A percentile compares a stretch with the other conserved stretches of the same genome.
phyloP scores from a whole-genome alignment of 1,140 invertebrate genomes.

The Nasonia giraulti region DNA sequence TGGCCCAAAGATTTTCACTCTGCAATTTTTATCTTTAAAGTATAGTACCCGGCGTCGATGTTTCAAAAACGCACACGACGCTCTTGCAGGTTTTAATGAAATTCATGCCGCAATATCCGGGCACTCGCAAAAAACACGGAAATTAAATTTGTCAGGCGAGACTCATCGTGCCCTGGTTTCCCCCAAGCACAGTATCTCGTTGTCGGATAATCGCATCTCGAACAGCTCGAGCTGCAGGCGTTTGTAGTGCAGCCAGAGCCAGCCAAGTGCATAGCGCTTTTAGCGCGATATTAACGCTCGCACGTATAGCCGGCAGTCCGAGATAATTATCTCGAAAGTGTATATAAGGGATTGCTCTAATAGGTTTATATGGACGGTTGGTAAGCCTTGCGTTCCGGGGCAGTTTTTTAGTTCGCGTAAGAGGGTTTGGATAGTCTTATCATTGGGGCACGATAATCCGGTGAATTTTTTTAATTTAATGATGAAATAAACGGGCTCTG shows the following conservation, averaged over 20 bases:
- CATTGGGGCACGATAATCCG: too few relatives aligned
- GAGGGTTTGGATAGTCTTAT: not conserved
- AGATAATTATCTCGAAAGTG: conserved; percentile 13
- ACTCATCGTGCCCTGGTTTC: not conserved
- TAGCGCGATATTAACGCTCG: conserved; percentile 9
- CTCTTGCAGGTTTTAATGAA: too few relatives aligned
- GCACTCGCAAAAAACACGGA: not conserved
- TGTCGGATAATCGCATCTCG: not conserved
- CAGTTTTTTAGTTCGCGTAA: not conserved
- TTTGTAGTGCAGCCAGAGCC: conserved; percentile 1
- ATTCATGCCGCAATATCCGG: too few relatives aligned
- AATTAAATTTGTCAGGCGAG: not conserved
- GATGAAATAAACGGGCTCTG: too few relatives aligned
- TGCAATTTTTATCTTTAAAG: too few relatives aligned
- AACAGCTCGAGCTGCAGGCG: not conserved
- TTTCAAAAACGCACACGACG: too few relatives aligned
- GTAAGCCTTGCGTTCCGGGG: not conserved
- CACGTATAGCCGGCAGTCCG: not conserved
- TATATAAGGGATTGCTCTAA: conserved; percentile 37
- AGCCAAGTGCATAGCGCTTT: conserved; percentile 6
- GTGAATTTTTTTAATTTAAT: too few relatives aligned
- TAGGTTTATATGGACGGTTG: conserved; percentile 17
- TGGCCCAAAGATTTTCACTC: too few relatives aligned
- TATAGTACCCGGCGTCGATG: too few relatives aligned
- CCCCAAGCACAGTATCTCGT: conserved; percentile 1